These are phyloP conservation scores for Chaetophractus vellerosus DNA, from an alignment of 2,797 vertebrate species.

Conservation along the genomic window DNA sequence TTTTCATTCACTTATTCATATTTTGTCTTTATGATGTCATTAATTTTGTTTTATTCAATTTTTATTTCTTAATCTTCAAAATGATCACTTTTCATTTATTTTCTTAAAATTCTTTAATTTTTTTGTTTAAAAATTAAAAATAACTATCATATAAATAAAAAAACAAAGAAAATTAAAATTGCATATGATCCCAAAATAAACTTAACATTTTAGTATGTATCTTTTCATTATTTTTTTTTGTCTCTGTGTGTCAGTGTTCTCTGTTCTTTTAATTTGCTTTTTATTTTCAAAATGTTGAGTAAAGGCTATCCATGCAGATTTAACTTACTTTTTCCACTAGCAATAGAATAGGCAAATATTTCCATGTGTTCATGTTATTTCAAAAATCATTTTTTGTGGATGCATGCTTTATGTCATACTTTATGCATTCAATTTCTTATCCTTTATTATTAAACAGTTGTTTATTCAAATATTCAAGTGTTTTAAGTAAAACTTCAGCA, in stretches of 20 bases:
- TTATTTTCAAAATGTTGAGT: neutral
- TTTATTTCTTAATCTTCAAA: neutral
- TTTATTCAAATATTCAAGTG: neutral
- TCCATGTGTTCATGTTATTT: neutral
- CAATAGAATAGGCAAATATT: neutral
- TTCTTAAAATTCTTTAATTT: neutral
- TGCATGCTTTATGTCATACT: neutral
- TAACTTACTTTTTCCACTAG: neutral
- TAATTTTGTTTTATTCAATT: neutral
- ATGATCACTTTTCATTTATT: neutral
- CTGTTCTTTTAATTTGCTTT: neutral
- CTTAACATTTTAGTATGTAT: slow-evolving; percentile 9
- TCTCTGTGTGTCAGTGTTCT: neutral
- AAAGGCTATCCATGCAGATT: neutral
- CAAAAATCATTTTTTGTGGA: slow-evolving; percentile 8
- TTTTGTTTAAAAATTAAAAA: neutral
- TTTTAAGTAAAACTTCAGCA: neutral
- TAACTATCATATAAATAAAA: neutral
- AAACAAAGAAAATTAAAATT: neutral
- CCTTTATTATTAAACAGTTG: neutral
- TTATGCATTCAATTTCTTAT: neutral
- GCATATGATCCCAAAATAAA: neutral
- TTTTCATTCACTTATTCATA: neutral
- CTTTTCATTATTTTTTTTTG: neutral
- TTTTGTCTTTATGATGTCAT: neutral